Evolutionary conservation across 2,797 vertebrate species (phyloP).

Genomic region (Pantherophis vulpinus): DNA sequence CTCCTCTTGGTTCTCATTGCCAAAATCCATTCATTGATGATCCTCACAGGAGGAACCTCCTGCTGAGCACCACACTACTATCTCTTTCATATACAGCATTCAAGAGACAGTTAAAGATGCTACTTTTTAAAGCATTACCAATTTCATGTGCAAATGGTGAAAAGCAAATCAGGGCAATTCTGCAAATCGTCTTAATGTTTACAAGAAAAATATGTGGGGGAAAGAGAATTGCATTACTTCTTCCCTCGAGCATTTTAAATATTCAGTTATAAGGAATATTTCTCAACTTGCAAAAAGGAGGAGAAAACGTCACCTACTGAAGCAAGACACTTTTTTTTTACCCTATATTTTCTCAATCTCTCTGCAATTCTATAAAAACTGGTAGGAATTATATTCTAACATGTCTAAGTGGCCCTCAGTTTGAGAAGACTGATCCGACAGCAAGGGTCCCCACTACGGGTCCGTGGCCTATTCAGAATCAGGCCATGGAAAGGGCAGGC

Average conservation of each 20-base stretch:
- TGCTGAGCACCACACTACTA: not conserved
- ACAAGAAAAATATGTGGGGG: not conserved
- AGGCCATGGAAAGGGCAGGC: too few species aligned
- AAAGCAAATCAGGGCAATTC: not conserved
- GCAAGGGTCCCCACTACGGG: too few species aligned
- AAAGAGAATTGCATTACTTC: not conserved
- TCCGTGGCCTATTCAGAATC: too few species aligned
- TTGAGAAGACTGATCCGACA: not conserved
- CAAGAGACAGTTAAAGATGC: not conserved
- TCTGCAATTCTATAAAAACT: not conserved
- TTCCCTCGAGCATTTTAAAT: not conserved
- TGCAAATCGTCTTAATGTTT: not conserved
- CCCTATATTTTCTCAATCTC: not conserved
- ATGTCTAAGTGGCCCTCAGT: not conserved
- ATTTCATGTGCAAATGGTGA: not conserved
- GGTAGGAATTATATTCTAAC: not conserved
- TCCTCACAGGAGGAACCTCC: not conserved
- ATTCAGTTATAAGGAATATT: not conserved
- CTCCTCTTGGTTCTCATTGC: not conserved
- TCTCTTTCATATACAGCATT: not conserved
- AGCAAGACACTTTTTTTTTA: not conserved
- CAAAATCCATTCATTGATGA: not conserved
- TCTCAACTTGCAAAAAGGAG: not conserved
- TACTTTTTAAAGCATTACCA: not conserved
- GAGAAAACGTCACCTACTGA: not conserved